These are phyloP conservation scores for Xanthia togata DNA, from an alignment of 2,888 invertebrate species.

Conservation along the genomic window DNA sequence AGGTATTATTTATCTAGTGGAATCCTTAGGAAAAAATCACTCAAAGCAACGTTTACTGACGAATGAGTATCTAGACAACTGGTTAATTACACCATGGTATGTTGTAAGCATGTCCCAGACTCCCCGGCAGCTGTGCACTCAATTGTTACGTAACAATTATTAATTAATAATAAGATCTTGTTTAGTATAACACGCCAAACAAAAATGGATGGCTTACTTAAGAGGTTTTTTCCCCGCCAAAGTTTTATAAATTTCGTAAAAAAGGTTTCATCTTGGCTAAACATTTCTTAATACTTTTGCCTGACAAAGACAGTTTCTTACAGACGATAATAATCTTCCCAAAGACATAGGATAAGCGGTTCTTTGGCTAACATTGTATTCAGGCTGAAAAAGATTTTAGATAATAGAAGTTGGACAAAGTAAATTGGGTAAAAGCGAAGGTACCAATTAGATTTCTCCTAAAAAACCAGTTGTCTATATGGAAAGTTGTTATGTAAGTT, in stretches of 20 bases:
- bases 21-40: constrained; percentile 22
- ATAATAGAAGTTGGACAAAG: constrained; percentile 1
- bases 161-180: constrained; percentile 32
- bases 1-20: neutral
- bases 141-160: constrained; percentile 50
- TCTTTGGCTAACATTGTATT: constrained; percentile 42
- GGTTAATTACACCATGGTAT: constrained; percentile 58
- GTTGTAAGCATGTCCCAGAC: constrained; percentile 44
- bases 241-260: constrained; percentile 24
- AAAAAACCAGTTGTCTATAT: constrained; percentile 8
- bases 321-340: constrained; percentile 50
- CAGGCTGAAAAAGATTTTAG: constrained; percentile 31
- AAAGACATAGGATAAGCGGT: constrained; percentile 22
- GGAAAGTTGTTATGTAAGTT: constrained; percentile 53
- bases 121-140: constrained; percentile 47
- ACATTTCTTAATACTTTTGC: constrained; percentile 43
- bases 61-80: constrained; percentile 27
- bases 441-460: constrained; percentile 37
- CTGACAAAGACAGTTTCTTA: constrained; percentile 44
- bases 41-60: constrained; percentile 14
- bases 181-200: constrained; percentile 28
- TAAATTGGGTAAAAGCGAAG: constrained; percentile 32
- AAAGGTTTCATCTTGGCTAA: constrained; percentile 44
- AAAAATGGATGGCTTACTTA: constrained; percentile 7
- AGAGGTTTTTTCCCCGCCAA: neutral